Evolutionary conservation across 2,888 invertebrate genomes (phyloP), one percentile per base, ranked within the genome.

Genomic region (Xanthia icteritia): DNA sequence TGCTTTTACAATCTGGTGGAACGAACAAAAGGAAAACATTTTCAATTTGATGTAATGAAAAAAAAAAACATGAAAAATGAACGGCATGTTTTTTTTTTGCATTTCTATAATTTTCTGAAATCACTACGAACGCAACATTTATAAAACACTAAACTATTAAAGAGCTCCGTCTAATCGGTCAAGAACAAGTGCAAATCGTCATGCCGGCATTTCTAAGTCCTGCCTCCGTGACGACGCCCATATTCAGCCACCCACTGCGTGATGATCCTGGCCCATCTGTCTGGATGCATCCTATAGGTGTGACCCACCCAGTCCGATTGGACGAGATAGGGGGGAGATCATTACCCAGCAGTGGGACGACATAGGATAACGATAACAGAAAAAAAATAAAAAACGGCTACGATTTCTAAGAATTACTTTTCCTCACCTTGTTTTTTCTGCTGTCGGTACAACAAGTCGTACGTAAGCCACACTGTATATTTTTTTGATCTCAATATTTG

Each of bases 401-500:
- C 27, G 9, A 67, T 67, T 36, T 36, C 4, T 0, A 45, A 56
- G 20, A n/a, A 20, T 13, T n/a, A 4, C 48, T 67, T 66, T 31
- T n/a, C 5, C 9, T 5, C 11, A 39, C 31, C 15, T 31, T 9
- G 1, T 42, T 61, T 68, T 54, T 80, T 80, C n/a, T 80, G 60
- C 65, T 60, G 31, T 48, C 83, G 15, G 31, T 76, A 82, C 64
- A 27, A 42, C n/a, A 81, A 73, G 17, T 63, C 4, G 56, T 36
- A 60, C 58, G 45, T 45, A 56, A 54, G 27, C 23, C 17, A 5
- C 31, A 2, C 48, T 60, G 77, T 61, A 69, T 51, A 66, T 77
- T 78, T 60, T 54, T 69, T 80, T 80, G 80, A 82, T 80, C 77
- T 60, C 56, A 82, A 76, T 69, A 65, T 66, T 82, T 76, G 45